A percentile compares a stretch with the other conserved stretches of the same genome.
These are phyloP conservation scores for Loxodonta africana DNA, from an alignment of 2,113 vertebrate species.

Conservation along the genomic window DNA sequence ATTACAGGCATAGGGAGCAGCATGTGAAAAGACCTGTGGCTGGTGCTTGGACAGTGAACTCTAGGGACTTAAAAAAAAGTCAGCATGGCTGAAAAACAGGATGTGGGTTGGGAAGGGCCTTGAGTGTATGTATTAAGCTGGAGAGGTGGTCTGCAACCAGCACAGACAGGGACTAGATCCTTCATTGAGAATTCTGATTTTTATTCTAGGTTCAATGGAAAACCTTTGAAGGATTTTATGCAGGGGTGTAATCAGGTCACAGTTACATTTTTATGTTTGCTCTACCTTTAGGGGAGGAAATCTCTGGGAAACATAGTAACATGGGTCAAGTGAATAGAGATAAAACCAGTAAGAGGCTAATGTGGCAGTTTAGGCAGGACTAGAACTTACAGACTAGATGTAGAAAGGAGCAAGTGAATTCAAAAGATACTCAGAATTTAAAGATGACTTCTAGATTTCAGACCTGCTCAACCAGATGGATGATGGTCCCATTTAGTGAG, in stretches of 20 bases:
- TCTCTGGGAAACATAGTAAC: background rate
- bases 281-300: conserved; percentile 7
- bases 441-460: background rate
- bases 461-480: background rate
- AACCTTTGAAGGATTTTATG: background rate
- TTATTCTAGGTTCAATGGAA: background rate
- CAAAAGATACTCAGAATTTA: background rate
- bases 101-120: background rate
- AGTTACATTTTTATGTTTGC: background rate
- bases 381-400: background rate
- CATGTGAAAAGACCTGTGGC: background rate
- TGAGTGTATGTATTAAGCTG: background rate
- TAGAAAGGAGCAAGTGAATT: background rate
- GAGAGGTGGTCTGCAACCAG: background rate
- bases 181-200: background rate
- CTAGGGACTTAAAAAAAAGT: background rate
- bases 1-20: background rate
- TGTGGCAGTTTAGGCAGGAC: background rate
- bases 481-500: no score
- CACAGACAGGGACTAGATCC: background rate
- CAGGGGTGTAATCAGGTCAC: background rate
- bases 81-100: background rate
- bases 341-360: background rate
- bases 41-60: background rate
- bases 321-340: background rate